These are phyloP conservation scores for Caenorhabditis sinica DNA, from an alignment of 2,888 invertebrate species.

Conservation along the genomic window DNA sequence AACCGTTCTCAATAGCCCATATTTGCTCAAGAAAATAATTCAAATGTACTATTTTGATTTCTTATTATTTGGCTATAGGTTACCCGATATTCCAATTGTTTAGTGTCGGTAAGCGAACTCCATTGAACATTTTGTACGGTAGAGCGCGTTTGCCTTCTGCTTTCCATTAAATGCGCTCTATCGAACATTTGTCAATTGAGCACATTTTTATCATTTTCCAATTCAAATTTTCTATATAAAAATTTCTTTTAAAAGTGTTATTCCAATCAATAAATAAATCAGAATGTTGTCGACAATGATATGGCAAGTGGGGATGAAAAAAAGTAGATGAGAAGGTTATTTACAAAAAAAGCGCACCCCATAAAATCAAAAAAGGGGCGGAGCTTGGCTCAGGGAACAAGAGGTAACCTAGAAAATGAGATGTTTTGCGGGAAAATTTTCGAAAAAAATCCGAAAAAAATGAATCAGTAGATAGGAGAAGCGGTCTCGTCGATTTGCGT, in stretches of 20 bases:
- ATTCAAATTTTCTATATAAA: too few relatives aligned
- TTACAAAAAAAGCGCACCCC: slow-evolving; percentile 30
- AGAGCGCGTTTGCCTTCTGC: background rate
- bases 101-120: background rate
- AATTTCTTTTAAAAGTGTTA: too few relatives aligned
- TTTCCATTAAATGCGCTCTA: too few relatives aligned
- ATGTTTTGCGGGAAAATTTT: slow-evolving; percentile 4
- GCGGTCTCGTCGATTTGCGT: slow-evolving; percentile 61
- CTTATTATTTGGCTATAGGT: slow-evolving; percentile 64
- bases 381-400: slow-evolving; percentile 43
- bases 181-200: too few relatives aligned
- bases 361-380: slow-evolving; percentile 19
- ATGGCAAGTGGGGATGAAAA: slow-evolving; percentile 44
- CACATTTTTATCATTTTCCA: slow-evolving; percentile 3
- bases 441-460: background rate
- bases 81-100: slow-evolving; percentile 48
- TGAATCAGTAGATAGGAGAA: slow-evolving; percentile 55
- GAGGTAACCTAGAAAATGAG: slow-evolving; percentile 60
- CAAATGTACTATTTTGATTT: slow-evolving; percentile 72
- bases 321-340: slow-evolving; percentile 31
- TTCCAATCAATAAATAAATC: slow-evolving; percentile 41
- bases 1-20: slow-evolving; percentile 31
- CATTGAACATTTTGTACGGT: background rate
- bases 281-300: slow-evolving; percentile 45
- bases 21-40: slow-evolving; percentile 55